phyloP scores from a whole-genome alignment of 2,113 vertebrate species.

The Spermophilus dauricus region DNA sequence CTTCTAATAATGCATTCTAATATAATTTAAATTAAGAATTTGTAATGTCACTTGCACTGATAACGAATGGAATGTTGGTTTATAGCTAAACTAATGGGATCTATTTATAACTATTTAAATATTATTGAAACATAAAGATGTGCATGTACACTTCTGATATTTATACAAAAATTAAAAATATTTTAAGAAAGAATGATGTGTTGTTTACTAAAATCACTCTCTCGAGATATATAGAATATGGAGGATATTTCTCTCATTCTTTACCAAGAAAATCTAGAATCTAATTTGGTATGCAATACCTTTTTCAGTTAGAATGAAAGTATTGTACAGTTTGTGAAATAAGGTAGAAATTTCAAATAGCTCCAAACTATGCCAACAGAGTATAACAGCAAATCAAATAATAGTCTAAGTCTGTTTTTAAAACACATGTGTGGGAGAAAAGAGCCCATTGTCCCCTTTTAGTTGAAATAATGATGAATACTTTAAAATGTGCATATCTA shows the following conservation, averaged over 20 bases:
- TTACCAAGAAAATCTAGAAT: neutral
- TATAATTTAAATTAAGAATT: slow-evolving; percentile 21
- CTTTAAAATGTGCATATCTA: neutral
- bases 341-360: neutral
- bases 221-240: neutral
- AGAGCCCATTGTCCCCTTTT: rapidly evolving
- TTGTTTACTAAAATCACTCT: neutral
- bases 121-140: neutral
- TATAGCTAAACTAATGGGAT: neutral
- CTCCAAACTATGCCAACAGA: neutral
- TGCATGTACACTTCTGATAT: neutral
- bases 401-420: neutral
- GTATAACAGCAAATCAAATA: neutral
- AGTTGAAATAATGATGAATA: neutral
- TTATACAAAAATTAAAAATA: slow-evolving; percentile 39
- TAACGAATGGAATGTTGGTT: neutral
- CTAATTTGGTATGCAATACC: neutral
- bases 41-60: slow-evolving; percentile 33
- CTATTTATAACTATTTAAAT: slow-evolving; percentile 29
- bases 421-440: neutral
- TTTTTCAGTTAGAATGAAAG: neutral
- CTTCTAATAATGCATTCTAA: slow-evolving; percentile 32
- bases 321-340: neutral
- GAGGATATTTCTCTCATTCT: neutral
- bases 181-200: neutral